Base-by-base conservation (phyloP, 37 sponge, comb jelly and placozoan genomes). In the Diacarnus erythraeanus region DNA sequence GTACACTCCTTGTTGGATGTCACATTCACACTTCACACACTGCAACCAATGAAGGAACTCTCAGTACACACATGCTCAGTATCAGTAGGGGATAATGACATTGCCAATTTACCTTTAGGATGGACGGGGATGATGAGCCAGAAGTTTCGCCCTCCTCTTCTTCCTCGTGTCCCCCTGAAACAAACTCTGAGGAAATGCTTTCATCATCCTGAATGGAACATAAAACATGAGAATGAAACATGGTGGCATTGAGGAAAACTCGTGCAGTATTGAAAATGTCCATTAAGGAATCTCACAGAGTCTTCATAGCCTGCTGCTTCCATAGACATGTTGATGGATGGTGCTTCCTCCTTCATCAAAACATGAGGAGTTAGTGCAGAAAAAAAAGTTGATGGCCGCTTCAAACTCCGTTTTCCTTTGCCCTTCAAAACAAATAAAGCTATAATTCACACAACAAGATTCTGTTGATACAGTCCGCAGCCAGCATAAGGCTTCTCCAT, bases 321-420 rank as follows among this genome's bases (percentile, higher is more conserved):
- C 9, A 5, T 4, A 39, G 31, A 31, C 1, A 27, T 34, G 23
- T 63, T 26, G 12, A 64, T 18, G 36, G 76, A 37, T 0, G 65
- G 38, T 0, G 47, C 71, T 35, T 56, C 77, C 2, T 80, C 84
- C 2, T 75, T 72, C 88, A 92, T 92, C 47, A 73, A 72, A 39
- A 92, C 88, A 3, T 57, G 30, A 0, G 92, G 92, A 29, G 80
- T 58, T 22, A 87, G 69, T 2, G 92, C 58, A 20, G 80, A 64
- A 74, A 92, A 92, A 88, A 92, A 92, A 12, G 88, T 86, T 12
- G 92, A 87, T 0, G 67, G 84, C 22, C 81, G 43, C 5, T 31
- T 67, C 44, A 80, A 65, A 34, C 77, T 57, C 42, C 78, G 72
- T 63, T 77, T 83, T 57, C 33, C 74, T 51, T 51, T 74, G 1